Base-by-base conservation (phyloP, 2,797 vertebrate species). In the Momotus momota region DNA sequence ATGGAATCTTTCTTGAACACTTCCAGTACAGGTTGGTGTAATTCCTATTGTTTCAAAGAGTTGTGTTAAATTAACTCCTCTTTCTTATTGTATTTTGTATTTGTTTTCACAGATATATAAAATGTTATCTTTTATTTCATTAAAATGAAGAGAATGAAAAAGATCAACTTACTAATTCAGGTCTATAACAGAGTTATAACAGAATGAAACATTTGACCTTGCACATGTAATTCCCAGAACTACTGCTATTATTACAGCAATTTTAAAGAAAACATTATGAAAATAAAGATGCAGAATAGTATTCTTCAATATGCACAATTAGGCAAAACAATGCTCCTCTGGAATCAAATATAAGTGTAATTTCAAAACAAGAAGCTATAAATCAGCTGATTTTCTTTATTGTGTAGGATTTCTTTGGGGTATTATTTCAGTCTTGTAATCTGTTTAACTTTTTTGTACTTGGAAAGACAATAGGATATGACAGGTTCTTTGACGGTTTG, bases 401-500 rank as follows among this genome's bases (percentile, higher is more conserved):
- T 84, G 73, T 71, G 29, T 86, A 82, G 81, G 48, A 96, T 96
- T 84, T 86, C 94, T 96, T 96, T 81, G 48, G 81, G 27, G n/a
- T 86, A 84, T 96, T 88, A 92, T 96, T 97, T 97, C 91, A 90
- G 81, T 81, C 57, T 81, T 58, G 20, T 65, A 90, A 93, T 66
- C 33, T 93, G 74, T 94, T 91, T 64, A 96, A 84, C 46, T 88
- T 88, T 94, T 90, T 80, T 81, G 27, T 95, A 64, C 83, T 88
- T 84, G 85, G 92, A 92, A 95, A 97, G 86, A 97, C 95, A 98
- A 98, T 96, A 90, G 90, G 77, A 89, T 93, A 61, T 96, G 94
- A 95, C 94, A 97, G 77, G 69, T 94, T 97, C 91, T 89, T 90
- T 96, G 97, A 96, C 92, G 95, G 73, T 96, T 98, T 96, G 91